phyloP scores from a whole-genome alignment of 2,888 invertebrate genomes.

The Spodoptera picta region DNA sequence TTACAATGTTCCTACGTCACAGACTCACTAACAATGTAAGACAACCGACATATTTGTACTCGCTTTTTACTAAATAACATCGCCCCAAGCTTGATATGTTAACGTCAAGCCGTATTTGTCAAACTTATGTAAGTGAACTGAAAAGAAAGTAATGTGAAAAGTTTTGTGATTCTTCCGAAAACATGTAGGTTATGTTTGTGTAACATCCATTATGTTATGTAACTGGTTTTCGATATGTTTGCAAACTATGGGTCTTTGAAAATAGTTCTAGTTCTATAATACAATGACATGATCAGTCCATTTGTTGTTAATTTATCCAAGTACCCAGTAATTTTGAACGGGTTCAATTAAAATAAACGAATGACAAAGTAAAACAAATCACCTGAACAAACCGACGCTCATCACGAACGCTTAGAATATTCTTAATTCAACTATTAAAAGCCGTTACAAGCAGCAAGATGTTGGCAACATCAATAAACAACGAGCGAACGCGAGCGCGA shows the following conservation, averaged over 20 bases:
- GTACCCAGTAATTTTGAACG: too few relatives aligned
- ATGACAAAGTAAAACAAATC: conserved; percentile 65
- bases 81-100: conserved; percentile 44
- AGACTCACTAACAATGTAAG: conserved; percentile 71
- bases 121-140: conserved; percentile 49
- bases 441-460: conserved; percentile 81
- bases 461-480: conserved; percentile 86
- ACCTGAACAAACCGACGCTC: conserved; percentile 58
- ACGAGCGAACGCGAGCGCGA: conserved; percentile 81
- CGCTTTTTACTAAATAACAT: conserved; percentile 48
- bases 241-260: not conserved
- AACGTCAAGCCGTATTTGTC: conserved; percentile 52
- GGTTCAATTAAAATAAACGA: conserved; percentile 34
- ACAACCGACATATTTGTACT: conserved; percentile 56
- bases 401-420: conserved; percentile 74
- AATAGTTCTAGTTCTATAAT: too few relatives aligned
- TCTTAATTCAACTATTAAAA: conserved; percentile 86
- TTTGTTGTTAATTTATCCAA: too few relatives aligned
- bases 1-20: conserved; percentile 48
- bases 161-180: conserved; percentile 44
- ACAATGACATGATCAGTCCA: too few relatives aligned
- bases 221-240: conserved; percentile 34
- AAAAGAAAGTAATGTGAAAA: conserved; percentile 52
- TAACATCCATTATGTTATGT: conserved; percentile 24
- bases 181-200: conserved; percentile 49